Conservation (phyloP, 2,113 vertebrate species). For the Glaucidium brasilianum region DNA sequence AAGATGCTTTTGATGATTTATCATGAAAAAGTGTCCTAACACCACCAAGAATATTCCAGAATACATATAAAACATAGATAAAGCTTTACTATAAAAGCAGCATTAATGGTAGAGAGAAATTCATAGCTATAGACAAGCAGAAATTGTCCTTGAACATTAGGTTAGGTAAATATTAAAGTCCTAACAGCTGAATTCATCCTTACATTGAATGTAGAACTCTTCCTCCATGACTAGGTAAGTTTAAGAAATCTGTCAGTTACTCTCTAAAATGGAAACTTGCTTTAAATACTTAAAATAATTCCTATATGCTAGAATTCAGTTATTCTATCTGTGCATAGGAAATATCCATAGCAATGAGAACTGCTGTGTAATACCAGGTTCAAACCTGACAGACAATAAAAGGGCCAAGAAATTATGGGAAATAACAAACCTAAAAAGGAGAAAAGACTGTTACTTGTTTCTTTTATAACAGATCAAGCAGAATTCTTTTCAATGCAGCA, state of each 20-base stretch:
- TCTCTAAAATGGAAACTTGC: background rate
- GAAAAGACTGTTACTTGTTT: background rate
- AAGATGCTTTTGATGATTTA: background rate
- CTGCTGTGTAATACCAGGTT: background rate
- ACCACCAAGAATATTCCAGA: background rate
- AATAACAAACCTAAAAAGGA: background rate
- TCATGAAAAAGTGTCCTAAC: background rate
- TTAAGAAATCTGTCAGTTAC: background rate
- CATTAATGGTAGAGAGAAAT: background rate
- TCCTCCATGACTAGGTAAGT: background rate
- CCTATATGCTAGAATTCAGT: background rate
- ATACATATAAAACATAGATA: background rate
- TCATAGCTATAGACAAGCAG: background rate
- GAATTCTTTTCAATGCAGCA: background rate
- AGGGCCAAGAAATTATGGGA: background rate
- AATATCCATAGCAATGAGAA: background rate
- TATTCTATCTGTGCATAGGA: background rate
- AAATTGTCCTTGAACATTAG: background rate
- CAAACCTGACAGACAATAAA: background rate
- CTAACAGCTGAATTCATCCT: background rate
- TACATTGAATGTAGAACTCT: background rate
- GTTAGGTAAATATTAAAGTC: background rate
- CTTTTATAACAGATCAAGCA: background rate
- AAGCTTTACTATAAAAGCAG: background rate
- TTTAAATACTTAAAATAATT: background rate